Base-by-base conservation (phyloP, 2,888 invertebrate species). In the Artemia sp. region DNA sequence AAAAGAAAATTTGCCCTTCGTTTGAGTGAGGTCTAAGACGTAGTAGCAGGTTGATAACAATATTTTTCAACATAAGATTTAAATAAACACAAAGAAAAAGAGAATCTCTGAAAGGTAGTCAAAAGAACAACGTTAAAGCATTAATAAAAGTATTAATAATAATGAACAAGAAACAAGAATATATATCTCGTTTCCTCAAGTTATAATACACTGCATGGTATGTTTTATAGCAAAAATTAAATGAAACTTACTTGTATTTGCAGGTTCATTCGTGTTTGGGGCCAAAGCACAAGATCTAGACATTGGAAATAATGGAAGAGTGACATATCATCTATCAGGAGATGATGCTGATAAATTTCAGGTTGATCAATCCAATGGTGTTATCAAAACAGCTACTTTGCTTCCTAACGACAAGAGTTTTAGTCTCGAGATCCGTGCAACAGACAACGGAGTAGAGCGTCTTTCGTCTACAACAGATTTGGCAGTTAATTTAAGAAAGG, bases 201-300 rank as follows among this genome's bases (percentile, higher is more conserved):
- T 14, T 52, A 51, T 51, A 38, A 58, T 38, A 67, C 51, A 66
- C 67, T 11, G 12, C 14, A 38, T n/a, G 50, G 50, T 58, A 64
- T 70, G n/a, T 9, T 58, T 12, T 12, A 38, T 68, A 38, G 67
- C 8, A 50, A 66, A 12, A 69, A 53, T 52, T 51, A 14, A 12
- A 51, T 12, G 38, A 50, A 70, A 67, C 64, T 68, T 51, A 50
- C 64, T 72, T 68, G 71, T 71, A 52, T 68, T 73, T 82, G 73
- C 75, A 79, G 84, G 83, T 67, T 80, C 91, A 75, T 95, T 94
- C 80, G 89, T 95, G 50, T 89, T 92, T 77, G 94, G 94, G 10
- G 90, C 90, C 0, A 88, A 86, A 77, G 94, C 94, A 0, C 82
- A 83, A 8, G 95, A 95, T 78, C 83, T 83, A 72, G 95, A 95